Evolutionary conservation across 2,888 invertebrate genomes (phyloP).

Genomic region (Drosophila pseudotalamancana): DNA sequence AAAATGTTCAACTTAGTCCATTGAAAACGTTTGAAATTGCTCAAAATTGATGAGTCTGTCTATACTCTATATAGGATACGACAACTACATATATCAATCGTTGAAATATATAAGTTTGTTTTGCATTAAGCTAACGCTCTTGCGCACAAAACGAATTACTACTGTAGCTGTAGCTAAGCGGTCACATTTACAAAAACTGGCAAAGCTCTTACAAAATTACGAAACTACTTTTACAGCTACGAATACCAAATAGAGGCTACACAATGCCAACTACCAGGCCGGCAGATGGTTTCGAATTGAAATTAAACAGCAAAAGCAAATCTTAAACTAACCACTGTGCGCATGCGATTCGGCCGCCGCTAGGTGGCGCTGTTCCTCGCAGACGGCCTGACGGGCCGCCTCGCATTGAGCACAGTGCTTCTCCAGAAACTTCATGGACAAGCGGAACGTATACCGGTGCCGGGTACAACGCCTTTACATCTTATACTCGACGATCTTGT

Average conservation of each 20-base stretch:
- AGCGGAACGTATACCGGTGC: conserved; percentile 83
- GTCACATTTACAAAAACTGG: conserved; percentile 47
- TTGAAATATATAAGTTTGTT: conserved; percentile 21
- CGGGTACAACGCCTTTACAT: conserved; percentile 84
- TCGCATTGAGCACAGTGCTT: conserved; percentile 81
- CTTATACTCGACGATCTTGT: conserved; percentile 84
- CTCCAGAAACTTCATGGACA: conserved; percentile 83
- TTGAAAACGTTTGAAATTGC: conserved; percentile 60
- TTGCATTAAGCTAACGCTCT: conserved; percentile 7
- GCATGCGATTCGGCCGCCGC: conserved; percentile 44
- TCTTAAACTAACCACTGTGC: conserved; percentile 73
- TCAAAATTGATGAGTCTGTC: conserved; percentile 49
- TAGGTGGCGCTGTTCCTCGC: conserved; percentile 66
- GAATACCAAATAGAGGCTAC: conserved; percentile 52
- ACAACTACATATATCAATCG: conserved; percentile 46
- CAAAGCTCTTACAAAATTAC: conserved; percentile 76
- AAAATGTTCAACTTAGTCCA: conserved; percentile 74
- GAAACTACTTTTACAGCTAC: conserved; percentile 70
- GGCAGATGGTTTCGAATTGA: conserved; percentile 22
- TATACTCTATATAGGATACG: conserved; percentile 45
- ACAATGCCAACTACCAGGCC: conserved; percentile 23
- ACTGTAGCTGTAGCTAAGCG: conserved; percentile 44
- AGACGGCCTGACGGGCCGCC: conserved; percentile 61
- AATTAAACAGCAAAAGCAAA: conserved; percentile 43
- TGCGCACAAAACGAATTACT: conserved; percentile 46